phyloP scores from a whole-genome alignment of 2,797 vertebrate genomes.

The Limosa lapponica region DNA sequence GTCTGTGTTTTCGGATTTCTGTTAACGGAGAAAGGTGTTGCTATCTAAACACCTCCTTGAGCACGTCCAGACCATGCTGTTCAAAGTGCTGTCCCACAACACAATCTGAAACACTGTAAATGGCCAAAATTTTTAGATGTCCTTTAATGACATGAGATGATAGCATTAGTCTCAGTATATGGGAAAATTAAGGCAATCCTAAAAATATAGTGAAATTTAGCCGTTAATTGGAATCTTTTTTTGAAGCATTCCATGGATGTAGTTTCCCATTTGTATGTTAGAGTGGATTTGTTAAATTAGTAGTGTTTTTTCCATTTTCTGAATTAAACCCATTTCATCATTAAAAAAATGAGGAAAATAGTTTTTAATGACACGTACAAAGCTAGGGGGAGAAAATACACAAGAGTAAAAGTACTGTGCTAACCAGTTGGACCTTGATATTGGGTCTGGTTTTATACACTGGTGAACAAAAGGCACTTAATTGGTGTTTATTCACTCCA shows the following conservation, averaged over 20 bases:
- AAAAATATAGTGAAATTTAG: not conserved
- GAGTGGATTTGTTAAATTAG: not conserved
- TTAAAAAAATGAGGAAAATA: not conserved
- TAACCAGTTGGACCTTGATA: not conserved
- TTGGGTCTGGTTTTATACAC: not conserved
- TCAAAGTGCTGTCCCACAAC: not conserved
- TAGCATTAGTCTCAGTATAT: not conserved
- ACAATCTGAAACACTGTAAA: not conserved
- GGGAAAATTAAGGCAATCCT: not conserved
- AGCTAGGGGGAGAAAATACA: not conserved
- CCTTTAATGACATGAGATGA: not conserved
- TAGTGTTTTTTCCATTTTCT: not conserved
- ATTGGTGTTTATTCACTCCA: conserved; percentile 47
- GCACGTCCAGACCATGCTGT: not conserved
- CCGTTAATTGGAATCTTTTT: not conserved
- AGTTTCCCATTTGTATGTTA: not conserved
- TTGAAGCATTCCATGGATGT: accelerated
- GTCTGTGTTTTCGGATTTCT: not conserved
- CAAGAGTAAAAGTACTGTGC: not conserved
- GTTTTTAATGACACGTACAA: not conserved
- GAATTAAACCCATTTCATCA: not conserved
- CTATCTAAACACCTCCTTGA: not conserved
- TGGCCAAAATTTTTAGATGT: not conserved
- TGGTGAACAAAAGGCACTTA: not conserved
- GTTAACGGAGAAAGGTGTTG: not conserved